These are phyloP conservation scores for Rotaria socialis DNA, from an alignment of 2,888 invertebrate genomes.

Conservation along the genomic window DNA sequence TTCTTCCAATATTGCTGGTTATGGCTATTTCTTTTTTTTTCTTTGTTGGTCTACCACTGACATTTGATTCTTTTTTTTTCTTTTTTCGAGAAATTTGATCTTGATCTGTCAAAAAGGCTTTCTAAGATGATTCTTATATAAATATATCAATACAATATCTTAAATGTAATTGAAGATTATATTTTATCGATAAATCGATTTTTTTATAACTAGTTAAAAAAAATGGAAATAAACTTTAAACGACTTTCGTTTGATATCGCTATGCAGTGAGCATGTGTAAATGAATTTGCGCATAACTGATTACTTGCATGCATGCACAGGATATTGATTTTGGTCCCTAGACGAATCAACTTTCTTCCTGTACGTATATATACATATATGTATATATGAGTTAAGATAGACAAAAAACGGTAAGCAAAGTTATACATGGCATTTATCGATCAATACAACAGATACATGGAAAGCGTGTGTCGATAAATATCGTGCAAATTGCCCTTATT, in stretches of 20 bases:
- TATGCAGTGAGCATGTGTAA: neutral
- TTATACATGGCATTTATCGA: neutral
- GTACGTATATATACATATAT: neutral
- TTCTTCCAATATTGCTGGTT: neutral
- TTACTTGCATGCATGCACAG: neutral
- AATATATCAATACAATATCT: neutral
- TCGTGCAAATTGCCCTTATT: neutral
- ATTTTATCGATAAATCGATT: neutral
- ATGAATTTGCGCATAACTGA: neutral
- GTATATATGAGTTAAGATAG: neutral
- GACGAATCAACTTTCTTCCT: neutral
- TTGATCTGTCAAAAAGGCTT: neutral
- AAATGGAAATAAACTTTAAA: neutral
- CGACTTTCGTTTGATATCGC: neutral
- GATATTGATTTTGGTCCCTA: slow-evolving; percentile 4
- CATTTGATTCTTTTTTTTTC: neutral
- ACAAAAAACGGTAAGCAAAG: neutral
- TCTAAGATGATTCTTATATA: neutral
- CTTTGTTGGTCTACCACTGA: neutral
- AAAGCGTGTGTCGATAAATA: neutral
- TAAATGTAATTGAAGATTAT: neutral
- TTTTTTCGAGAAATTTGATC: neutral
- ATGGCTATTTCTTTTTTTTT: neutral
- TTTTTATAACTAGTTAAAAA: neutral
- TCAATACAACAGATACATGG: neutral